These are phyloP conservation scores for Eustalomyia histrio DNA, from an alignment of 2,888 invertebrate genomes.

Conservation along the genomic window DNA sequence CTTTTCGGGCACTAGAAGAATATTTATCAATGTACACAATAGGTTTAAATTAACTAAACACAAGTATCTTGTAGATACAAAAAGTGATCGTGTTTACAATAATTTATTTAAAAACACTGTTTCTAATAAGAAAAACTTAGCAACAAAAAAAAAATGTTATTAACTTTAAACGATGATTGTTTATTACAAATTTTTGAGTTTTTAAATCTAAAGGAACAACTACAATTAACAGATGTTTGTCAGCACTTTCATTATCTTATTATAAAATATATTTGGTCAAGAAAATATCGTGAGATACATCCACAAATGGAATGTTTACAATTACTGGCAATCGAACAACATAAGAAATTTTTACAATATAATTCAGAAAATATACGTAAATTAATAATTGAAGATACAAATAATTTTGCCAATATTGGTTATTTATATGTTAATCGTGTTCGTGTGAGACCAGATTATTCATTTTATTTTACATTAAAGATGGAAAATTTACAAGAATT, in stretches of 20 bases:
- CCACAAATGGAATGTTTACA: constrained; percentile 41
- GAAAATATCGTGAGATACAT: constrained; percentile 43
- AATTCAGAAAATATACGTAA: constrained; percentile 53
- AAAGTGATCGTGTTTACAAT: background rate
- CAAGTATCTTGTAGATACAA: background rate
- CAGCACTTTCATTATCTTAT: constrained; percentile 58
- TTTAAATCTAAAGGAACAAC: constrained; percentile 58
- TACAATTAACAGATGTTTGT: constrained; percentile 51
- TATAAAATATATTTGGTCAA: constrained; percentile 58
- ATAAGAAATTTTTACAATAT: constrained; percentile 55
- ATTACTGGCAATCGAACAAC: constrained; percentile 42
- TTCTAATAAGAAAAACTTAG: background rate
- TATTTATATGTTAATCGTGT: constrained; percentile 56
- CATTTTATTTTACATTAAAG: constrained; percentile 54
- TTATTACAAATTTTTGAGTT: constrained; percentile 57
- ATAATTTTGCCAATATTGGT: constrained; percentile 48
- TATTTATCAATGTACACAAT: background rate
- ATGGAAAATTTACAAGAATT: constrained; percentile 54
- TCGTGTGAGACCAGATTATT: constrained; percentile 44
- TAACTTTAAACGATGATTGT: constrained; percentile 64
- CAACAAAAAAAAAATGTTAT: constrained; percentile 43
- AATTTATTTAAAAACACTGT: background rate
- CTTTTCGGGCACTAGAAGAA: no score
- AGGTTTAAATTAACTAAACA: background rate
- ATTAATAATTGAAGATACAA: constrained; percentile 44